A percentile compares a stretch with the other conserved stretches of the same genome.
Evolutionary conservation across 53 echinoderm and acorn worm genomes (phyloP).

Genomic region (Henricia sp.): DNA sequence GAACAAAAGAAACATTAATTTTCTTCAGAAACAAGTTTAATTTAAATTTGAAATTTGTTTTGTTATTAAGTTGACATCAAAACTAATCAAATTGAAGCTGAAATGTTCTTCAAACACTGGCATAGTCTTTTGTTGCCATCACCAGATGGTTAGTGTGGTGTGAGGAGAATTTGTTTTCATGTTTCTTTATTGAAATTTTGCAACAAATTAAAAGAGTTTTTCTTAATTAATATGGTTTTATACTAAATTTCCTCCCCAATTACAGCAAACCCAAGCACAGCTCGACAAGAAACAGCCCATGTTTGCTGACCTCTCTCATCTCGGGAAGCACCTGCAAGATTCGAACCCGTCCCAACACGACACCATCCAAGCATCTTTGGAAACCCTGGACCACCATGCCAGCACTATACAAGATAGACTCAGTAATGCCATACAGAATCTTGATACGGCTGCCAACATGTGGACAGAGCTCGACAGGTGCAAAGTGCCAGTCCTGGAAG

Average conservation of each 20-base stretch:
- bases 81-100: too few relatives aligned
- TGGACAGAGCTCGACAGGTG: conserved; percentile 70
- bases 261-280: conserved; percentile 47
- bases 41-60: too few relatives aligned
- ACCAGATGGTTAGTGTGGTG: too few relatives aligned
- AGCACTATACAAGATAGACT: conserved; percentile 37
- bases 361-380: conserved; percentile 32
- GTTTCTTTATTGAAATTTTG: not conserved
- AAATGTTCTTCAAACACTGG: too few relatives aligned
- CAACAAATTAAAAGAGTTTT: not conserved
- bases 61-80: too few relatives aligned
- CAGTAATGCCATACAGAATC: conserved; percentile 21
- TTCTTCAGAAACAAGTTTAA: too few relatives aligned
- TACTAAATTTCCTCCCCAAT: not conserved
- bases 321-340: conserved; percentile 29
- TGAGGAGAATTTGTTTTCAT: not conserved
- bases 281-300: conserved; percentile 21
- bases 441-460: conserved; percentile 30
- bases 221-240: too few relatives aligned
- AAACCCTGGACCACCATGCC: conserved; percentile 41
- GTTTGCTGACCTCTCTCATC: conserved; percentile 27
- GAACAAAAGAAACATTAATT: too few relatives aligned
- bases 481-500: conserved; percentile 32
- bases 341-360: conserved; percentile 27
- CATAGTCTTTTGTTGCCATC: too few relatives aligned